Evolutionary conservation across 1,140 invertebrate genomes (phyloP).

Genomic region (Macrobrachium rosenbergii): DNA sequence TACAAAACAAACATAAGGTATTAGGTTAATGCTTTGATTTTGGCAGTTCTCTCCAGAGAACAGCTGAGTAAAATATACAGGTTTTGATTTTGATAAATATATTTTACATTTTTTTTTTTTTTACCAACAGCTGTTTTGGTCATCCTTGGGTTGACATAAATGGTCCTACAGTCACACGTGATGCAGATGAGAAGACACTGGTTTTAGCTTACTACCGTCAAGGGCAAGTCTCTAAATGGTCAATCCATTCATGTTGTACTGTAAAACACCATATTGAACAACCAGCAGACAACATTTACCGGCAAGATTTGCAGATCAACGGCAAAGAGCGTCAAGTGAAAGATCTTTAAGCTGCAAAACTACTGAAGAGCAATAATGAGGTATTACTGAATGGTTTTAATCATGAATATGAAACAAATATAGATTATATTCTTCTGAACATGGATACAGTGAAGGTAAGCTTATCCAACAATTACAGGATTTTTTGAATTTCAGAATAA

Average conservation of each 20-base stretch:
- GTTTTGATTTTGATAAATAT: not conserved
- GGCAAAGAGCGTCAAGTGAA: slow-evolving; percentile 41
- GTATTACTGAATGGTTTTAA: not conserved
- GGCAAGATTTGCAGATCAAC: slow-evolving; percentile 49
- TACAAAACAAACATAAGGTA: no score
- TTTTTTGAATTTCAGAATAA: no score
- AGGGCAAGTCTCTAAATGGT: slow-evolving; percentile 61
- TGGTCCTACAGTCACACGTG: slow-evolving; percentile 59
- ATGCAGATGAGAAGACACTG: slow-evolving; percentile 59
- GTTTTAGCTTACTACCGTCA: slow-evolving; percentile 61
- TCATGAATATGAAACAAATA: not conserved
- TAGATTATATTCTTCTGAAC: not conserved
- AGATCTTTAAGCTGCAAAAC: slow-evolving; percentile 37
- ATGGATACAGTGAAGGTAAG: no score
- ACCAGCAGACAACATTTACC: slow-evolving; percentile 57
- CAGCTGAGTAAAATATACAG: not conserved
- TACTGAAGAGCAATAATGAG: not conserved
- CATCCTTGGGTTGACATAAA: slow-evolving; percentile 66
- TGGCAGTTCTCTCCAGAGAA: no score
- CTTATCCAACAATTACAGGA: no score
- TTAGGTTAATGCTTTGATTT: no score
- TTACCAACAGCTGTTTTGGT: slow-evolving; percentile 57
- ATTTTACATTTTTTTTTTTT: not conserved
- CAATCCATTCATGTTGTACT: slow-evolving; percentile 55
- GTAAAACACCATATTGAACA: slow-evolving; percentile 47